Evolutionary conservation across 2,888 invertebrate species (phyloP).

Genomic region (Rhorus exstirpatorius): DNA sequence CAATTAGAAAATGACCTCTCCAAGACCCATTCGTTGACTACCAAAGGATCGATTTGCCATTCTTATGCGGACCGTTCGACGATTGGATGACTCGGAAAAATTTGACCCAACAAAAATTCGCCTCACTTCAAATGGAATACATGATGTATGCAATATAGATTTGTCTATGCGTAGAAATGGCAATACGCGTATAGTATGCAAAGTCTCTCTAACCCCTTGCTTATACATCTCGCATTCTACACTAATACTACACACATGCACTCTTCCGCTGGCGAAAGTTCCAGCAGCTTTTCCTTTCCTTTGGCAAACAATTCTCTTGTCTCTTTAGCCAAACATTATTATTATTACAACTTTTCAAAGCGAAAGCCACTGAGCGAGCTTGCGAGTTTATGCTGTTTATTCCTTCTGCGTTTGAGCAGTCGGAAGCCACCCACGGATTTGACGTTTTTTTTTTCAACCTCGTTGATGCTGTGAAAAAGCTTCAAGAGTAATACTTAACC

Average conservation of each 20-base stretch:
- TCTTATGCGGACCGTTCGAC: no score
- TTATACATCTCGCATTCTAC: neutral
- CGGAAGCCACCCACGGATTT: conserved; percentile 7
- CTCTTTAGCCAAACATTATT: conserved; percentile 32
- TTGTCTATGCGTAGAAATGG: no score
- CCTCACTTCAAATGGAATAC: no score
- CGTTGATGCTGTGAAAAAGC: neutral
- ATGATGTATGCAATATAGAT: no score
- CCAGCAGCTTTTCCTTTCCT: conserved; percentile 25
- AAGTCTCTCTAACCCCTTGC: neutral
- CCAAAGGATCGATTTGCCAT: no score
- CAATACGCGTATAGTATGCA: no score
- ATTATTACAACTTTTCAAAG: conserved; percentile 17
- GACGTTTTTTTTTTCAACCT: conserved; percentile 3
- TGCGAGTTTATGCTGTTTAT: conserved; percentile 18
- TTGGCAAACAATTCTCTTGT: conserved; percentile 15
- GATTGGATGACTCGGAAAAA: no score
- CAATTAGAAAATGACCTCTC: no score
- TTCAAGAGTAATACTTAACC: neutral
- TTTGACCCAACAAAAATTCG: no score
- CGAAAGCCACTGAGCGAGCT: conserved; percentile 13
- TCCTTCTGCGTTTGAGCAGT: conserved; percentile 4
- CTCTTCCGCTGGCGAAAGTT: conserved; percentile 6
- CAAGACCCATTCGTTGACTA: no score
- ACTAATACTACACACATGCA: neutral